Conservation (phyloP, 2,113 vertebrate genomes). For the Larimichthys polyactis region DNA sequence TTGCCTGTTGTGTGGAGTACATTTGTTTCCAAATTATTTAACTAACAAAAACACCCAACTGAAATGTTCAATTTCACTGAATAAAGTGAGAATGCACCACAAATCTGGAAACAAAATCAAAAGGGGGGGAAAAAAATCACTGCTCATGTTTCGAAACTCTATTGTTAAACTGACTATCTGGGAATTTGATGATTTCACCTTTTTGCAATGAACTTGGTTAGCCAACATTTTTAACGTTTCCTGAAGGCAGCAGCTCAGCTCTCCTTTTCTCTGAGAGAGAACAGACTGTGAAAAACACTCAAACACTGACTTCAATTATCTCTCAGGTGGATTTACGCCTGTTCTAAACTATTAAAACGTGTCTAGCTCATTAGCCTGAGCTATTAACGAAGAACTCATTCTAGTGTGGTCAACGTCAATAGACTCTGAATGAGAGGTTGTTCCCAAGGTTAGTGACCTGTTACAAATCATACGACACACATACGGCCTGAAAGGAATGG, state of each 20-base stretch:
- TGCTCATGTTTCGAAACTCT: neutral
- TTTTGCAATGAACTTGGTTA: neutral
- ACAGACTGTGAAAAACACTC: neutral
- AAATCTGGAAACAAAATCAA: neutral
- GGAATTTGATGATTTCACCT: neutral
- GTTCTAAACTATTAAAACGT: conserved; percentile 24
- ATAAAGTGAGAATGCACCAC: neutral
- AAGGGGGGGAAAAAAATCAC: neutral
- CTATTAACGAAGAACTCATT: conserved; percentile 34
- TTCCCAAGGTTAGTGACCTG: conserved; percentile 5
- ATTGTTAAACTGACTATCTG: conserved; percentile 1
- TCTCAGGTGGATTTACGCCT: conserved; percentile 36
- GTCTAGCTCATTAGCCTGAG: conserved; percentile 36
- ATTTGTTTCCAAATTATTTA: neutral
- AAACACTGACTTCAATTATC: conserved; percentile 38
- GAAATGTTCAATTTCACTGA: neutral
- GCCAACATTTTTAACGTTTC: neutral
- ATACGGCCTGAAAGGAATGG: neutral
- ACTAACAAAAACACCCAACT: neutral
- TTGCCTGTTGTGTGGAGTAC: neutral
- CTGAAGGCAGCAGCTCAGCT: neutral
- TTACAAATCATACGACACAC: neutral
- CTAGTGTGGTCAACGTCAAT: neutral
- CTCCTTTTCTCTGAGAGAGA: conserved; percentile 1
- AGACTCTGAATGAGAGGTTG: conserved; percentile 25